phyloP scores from a whole-genome alignment of 2,888 invertebrate species.

The Tipula lateralis region DNA sequence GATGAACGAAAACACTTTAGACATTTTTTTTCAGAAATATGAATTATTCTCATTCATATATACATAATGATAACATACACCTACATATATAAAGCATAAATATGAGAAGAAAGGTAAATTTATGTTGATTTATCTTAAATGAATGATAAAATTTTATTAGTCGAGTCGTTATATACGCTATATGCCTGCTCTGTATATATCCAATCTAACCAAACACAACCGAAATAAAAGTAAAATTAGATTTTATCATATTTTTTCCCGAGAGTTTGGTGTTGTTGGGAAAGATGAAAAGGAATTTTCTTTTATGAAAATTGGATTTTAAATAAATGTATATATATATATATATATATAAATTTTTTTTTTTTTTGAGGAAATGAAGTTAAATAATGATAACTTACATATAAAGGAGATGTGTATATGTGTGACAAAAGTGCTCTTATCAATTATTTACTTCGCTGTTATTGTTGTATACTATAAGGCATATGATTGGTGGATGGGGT shows the following conservation, averaged over 20 bases:
- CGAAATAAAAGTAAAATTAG: neutral
- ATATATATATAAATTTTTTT: too few species aligned
- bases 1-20: neutral
- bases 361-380: neutral
- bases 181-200: neutral
- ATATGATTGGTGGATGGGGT: neutral
- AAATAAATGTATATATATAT: too few species aligned
- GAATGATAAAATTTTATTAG: slow-evolving; percentile 3
- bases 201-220: neutral
- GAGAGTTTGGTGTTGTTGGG: neutral
- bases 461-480: neutral
- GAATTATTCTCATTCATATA: neutral
- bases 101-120: neutral
- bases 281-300: slow-evolving; percentile 1
- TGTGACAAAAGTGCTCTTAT: neutral
- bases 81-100: neutral
- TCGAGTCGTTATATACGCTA: neutral
- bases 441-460: neutral
- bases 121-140: slow-evolving; percentile 3
- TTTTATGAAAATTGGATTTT: neutral
- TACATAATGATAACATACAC: neutral
- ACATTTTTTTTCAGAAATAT: neutral
- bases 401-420: neutral
- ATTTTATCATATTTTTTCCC: neutral
- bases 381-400: neutral